Base-by-base conservation (phyloP, 2,113 vertebrate species). In the Ptilorrhoa leucosticta region DNA sequence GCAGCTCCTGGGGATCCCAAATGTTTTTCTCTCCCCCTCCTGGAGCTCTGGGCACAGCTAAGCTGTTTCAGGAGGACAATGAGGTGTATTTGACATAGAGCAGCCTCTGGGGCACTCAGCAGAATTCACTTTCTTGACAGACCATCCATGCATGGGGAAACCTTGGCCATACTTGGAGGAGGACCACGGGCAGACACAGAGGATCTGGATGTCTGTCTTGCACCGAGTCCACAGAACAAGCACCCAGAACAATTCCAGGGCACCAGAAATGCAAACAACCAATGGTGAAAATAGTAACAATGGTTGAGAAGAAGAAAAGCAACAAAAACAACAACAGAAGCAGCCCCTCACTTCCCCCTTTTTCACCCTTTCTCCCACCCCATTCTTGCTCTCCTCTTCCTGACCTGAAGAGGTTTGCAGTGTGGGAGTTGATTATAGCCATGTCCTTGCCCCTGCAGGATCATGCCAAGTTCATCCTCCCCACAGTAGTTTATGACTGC, bases 371-470 rank as follows among this genome's bases (percentile, higher is more conserved):
- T 82, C 51, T 84, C 30, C 39, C 24, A 21, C 26, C 40, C 40
- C 0, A 0, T 1, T 17, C 19, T 27, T 57, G 18, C 16, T 80
- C 18, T 72, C 33, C 58, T 48, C 40, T 61, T 31, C 22, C 39
- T 61, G 39, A 37, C 13, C 22, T 33, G 6, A 37, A 35, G 61
- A 65, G 28, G 22, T 82, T 78, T 73, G 15, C 14, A 4, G 21
- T 42, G 9, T 2, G 0, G 33, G 27, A 83, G 45, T 3, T 53
- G 28, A 60, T 80, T 44, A 4, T 3, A 30, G 37, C 50, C 50
- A 19, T 6, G 5, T 14, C n/a, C 6, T 71, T 70, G 53, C 33
- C 30, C 45, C 23, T 24, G 39, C 35, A 47, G 83, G 24, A 66
- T 35, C 21, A 11, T 5, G 18, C 24, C 14, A 7, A 73, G 33